Base-by-base conservation (phyloP, 2,797 vertebrate genomes). In the Alca torda region DNA sequence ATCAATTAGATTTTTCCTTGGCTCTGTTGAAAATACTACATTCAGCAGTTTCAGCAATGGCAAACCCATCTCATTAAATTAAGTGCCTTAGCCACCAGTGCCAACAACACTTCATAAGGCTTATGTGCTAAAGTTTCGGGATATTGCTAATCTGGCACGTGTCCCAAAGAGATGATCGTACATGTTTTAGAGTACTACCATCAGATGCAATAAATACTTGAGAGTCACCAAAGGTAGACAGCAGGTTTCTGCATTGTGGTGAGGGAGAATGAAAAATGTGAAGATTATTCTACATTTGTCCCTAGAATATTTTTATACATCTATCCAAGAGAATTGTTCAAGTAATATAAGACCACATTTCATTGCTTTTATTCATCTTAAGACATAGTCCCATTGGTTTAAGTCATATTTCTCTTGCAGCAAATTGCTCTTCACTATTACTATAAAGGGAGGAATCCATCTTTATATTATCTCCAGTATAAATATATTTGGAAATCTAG, bases 1-100 rank as follows among this genome's bases (percentile, higher is more conserved):
- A 98, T 98, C 95, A 98, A 98, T 98, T 97, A 97, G 84, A 95
- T 97, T 98, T 93, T 97, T 97, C 89, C 92, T 95, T 94, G 89
- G 92, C 96, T 96, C 90, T 59, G 67, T 76, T 90, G 94, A 95
- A 97, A 98, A 84, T 68, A 90, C 94, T 88, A 69, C 92, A 87
- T 95, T 98, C 98, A 98, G 98, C 98, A 98, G 96, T 98, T 98
- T 98, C 96, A 97, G 94, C 94, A 97, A 96, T 95, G 92, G 90
- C 96, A 97, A 95, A 31, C 95, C 97, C 87, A 48, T 96, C 96
- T 98, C 98, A 98, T 98, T 98, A 98, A 98, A 98, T 97, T 98
- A 98, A 98, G 98, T 98, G 97, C 94, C 82, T 93, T 80, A 80
- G 65, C 78, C 65, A 79, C 81, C 78, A 78, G 48, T 96, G 98